These are phyloP conservation scores for Acanthochromis polyacanthus DNA, from an alignment of 2,113 vertebrate species.

Conservation along the genomic window DNA sequence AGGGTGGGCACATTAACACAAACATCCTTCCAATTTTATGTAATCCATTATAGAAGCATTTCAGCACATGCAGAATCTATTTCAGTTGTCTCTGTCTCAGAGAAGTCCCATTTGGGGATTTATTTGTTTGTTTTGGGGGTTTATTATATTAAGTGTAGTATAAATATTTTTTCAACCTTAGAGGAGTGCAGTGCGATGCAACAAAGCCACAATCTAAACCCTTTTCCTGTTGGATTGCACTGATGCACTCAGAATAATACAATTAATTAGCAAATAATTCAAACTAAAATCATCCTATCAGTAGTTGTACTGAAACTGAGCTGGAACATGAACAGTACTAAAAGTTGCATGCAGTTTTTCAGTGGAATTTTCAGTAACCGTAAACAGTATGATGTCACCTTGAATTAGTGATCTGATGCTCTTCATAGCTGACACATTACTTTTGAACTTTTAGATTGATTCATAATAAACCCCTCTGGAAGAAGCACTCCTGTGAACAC, in stretches of 20 bases:
- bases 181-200: too few relatives aligned
- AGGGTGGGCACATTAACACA: neutral
- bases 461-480: neutral
- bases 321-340: neutral
- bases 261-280: too few relatives aligned
- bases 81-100: neutral
- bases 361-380: neutral
- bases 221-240: too few relatives aligned
- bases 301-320: neutral
- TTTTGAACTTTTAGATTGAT: neutral
- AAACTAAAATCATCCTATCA: too few relatives aligned
- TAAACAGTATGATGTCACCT: neutral
- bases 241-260: too few relatives aligned
- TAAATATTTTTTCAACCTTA: neutral
- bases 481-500: neutral
- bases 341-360: too few relatives aligned
- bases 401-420: neutral
- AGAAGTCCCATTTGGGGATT: neutral
- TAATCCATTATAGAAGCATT: conserved; percentile 5
- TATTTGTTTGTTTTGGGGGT: neutral
- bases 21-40: conserved; percentile 9
- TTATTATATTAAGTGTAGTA: neutral
- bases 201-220: too few relatives aligned
- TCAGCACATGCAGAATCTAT: neutral
- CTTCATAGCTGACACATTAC: neutral